phyloP scores from a whole-genome alignment of 64 coral and sea anemone genomes.

The Pachyseris speciosa region DNA sequence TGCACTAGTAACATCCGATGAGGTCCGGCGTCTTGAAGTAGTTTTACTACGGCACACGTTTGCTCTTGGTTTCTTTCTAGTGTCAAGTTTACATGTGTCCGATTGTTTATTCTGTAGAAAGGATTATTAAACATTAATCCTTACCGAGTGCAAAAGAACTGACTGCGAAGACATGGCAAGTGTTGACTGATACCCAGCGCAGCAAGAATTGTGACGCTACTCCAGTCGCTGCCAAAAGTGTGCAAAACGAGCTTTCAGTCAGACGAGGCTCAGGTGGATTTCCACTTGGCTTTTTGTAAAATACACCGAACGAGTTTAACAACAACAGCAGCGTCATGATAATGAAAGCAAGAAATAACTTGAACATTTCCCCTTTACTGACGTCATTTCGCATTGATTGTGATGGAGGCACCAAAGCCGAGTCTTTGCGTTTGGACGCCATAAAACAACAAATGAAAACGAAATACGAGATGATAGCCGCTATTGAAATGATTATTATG shows the following conservation, averaged over 20 bases:
- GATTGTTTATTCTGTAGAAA: neutral
- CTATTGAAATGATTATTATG: conserved; percentile 50
- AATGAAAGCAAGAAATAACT: conserved; percentile 30
- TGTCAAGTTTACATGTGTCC: too few species aligned
- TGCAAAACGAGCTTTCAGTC: too few species aligned
- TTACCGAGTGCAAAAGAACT: conserved; percentile 52
- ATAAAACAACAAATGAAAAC: conserved; percentile 43
- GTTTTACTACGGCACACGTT: too few species aligned
- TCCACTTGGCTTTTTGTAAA: too few species aligned
- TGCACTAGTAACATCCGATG: too few species aligned
- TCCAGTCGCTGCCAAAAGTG: conserved; percentile 60
- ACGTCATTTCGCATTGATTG: neutral
- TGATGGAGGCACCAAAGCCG: conserved; percentile 11
- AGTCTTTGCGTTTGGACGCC: neutral
- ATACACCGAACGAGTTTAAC: conserved; percentile 21
- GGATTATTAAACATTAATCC: neutral
- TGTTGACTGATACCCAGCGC: conserved; percentile 59
- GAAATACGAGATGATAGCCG: conserved; percentile 41
- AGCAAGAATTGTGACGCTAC: conserved; percentile 60
- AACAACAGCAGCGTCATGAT: conserved; percentile 20
- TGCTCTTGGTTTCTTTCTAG: too few species aligned
- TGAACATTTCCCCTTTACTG: neutral
- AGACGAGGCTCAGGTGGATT: too few species aligned
- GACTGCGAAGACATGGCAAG: conserved; percentile 74
- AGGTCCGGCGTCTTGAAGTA: too few species aligned